Conservation (phyloP, 2,888 invertebrate genomes). For the Pelosia muscerda region DNA sequence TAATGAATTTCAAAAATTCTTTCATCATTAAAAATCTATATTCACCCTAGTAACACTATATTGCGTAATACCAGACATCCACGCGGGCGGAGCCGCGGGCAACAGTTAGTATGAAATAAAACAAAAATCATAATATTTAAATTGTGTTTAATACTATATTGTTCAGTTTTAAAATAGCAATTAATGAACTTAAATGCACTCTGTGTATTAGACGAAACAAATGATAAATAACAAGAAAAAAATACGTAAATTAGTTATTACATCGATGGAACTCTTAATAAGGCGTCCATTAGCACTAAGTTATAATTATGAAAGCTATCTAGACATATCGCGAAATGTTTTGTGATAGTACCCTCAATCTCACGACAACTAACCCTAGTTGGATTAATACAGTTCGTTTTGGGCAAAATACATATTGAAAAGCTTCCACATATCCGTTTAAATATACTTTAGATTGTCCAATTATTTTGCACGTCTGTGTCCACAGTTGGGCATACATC, state of each 20-base stretch:
- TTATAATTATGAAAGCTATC: constrained; percentile 60
- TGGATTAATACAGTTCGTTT: constrained; percentile 49
- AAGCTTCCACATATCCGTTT: not conserved
- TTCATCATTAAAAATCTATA: too few relatives aligned
- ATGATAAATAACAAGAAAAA: constrained; percentile 58
- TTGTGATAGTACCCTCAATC: constrained; percentile 22
- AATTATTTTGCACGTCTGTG: too few relatives aligned
- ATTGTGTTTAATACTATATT: constrained; percentile 78
- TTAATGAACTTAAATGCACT: constrained; percentile 67
- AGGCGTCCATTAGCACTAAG: constrained; percentile 67
- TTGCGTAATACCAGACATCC: too few relatives aligned
- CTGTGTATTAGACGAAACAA: constrained; percentile 50
- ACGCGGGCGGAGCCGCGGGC: too few relatives aligned
- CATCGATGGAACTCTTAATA: constrained; percentile 58
- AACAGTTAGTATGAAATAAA: too few relatives aligned
- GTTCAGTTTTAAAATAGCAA: constrained; percentile 69
- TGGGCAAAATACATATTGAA: constrained; percentile 42
- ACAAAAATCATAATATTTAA: constrained; percentile 61
- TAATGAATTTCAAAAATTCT: too few relatives aligned
- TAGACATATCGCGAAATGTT: constrained; percentile 30
- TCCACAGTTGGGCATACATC: too few relatives aligned
- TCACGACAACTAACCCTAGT: constrained; percentile 41
- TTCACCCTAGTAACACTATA: too few relatives aligned
- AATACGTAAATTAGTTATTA: constrained; percentile 50
- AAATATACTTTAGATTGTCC: too few relatives aligned